Evolutionary conservation across 2,888 invertebrate species (phyloP).

Genomic region (Lycophotia porphyrea): DNA sequence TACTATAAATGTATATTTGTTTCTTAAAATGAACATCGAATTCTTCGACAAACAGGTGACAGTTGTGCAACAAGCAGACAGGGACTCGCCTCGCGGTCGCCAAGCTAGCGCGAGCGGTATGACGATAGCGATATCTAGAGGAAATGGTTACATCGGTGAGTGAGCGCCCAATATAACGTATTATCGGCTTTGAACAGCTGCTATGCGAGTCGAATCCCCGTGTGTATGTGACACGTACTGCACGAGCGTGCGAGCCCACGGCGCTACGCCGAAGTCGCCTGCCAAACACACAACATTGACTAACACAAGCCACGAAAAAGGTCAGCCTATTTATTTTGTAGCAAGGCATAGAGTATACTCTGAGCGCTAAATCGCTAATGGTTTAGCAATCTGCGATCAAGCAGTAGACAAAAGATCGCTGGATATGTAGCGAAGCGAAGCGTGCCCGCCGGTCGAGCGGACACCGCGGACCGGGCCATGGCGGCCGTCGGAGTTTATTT

Average conservation of each 20-base stretch:
- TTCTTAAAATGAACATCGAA: constrained; percentile 30
- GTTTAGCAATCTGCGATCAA: constrained; percentile 42
- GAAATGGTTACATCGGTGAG: constrained; percentile 13
- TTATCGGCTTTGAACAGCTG: constrained; percentile 19
- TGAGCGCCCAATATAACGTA: constrained; percentile 24
- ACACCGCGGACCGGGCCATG: not conserved
- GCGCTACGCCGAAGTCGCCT: constrained; percentile 20
- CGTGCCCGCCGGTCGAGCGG: constrained; percentile 30
- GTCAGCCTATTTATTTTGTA: constrained; percentile 66
- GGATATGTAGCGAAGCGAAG: constrained; percentile 55
- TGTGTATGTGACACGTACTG: constrained; percentile 23
- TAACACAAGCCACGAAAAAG: constrained; percentile 73
- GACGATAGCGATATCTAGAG: not conserved
- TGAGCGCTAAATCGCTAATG: constrained; percentile 22
- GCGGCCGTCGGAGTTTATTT: constrained; percentile 27
- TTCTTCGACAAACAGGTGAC: constrained; percentile 30
- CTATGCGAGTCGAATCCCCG: constrained; percentile 14
- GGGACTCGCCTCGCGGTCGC: constrained; percentile 7
- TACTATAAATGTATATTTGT: not conserved
- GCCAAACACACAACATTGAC: constrained; percentile 66
- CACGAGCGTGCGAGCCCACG: constrained; percentile 16
- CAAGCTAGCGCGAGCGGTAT: not conserved
- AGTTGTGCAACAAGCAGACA: constrained; percentile 36
- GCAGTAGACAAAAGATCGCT: constrained; percentile 47
- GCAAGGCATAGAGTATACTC: constrained; percentile 33